Base-by-base conservation (phyloP, 2,888 invertebrate genomes). In the Cistogaster globosa region DNA sequence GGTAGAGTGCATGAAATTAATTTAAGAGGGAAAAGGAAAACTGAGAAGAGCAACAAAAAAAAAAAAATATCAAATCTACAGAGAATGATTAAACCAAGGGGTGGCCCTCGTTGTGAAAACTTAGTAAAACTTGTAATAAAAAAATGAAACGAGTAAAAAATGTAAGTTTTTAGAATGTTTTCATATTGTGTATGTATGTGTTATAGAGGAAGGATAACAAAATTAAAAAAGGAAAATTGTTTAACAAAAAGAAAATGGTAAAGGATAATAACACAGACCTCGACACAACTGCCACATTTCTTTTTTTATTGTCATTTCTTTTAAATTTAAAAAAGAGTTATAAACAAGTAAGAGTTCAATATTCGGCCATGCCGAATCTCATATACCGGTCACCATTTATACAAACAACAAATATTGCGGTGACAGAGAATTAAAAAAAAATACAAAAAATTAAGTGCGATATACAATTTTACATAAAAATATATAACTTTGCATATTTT, bases 1-100 rank as follows among this genome's bases (percentile, higher is more conserved):
- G 72, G 80, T 75, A 71, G 65, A 51, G 65, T 82, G 85, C 69
- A 78, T 79, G 74, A 71, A 85, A 82, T 82, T 82, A 69, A 82
- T 85, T 85, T 78, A 55, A 67, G 67, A 71, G 32, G 76, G 82
- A 42, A 65, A 71, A 71, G 60, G 51, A 9, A 57, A 79, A 79
- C 45, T 14, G 12, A 51, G 67, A 67, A 20, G 26, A 55, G 22
- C 32, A 75, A 51, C 32, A 75, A 51, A 67, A 55, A 75, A 32
- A 8, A 32, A 51, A 67, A 55, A 20, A n/a, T n/a, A n/a, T n/a
- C 38, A 55, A 45, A 63, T 0, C 42, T 20, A 55, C 45, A 26
- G 14, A 62, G 62, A 48, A 67, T 57, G 22, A 7, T 36, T 48
- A n/a, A 58, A 65, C 22, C 42, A 20, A n/a, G 68, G 53, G 32